These are phyloP conservation scores for Halcyon malimbica DNA, from an alignment of 2,113 vertebrate species.

Conservation along the genomic window DNA sequence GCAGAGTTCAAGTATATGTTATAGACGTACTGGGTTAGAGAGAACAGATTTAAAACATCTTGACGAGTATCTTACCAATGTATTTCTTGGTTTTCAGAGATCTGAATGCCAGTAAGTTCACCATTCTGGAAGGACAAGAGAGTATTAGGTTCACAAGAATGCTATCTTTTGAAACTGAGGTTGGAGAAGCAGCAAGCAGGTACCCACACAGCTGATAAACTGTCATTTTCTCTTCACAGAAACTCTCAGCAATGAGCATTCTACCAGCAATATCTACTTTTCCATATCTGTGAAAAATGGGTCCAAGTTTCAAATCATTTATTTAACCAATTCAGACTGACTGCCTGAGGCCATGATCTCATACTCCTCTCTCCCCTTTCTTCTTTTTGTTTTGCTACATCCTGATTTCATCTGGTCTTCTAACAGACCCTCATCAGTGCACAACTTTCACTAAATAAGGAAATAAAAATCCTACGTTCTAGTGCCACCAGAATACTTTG, in stretches of 20 bases:
- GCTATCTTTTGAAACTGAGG: background rate
- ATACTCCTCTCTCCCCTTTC: background rate
- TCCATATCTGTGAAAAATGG: background rate
- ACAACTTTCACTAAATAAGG: background rate
- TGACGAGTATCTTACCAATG: slow-evolving; percentile 24
- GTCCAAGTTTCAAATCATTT: background rate
- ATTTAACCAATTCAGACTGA: background rate
- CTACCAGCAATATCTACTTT: background rate
- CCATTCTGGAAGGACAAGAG: slow-evolving; percentile 53
- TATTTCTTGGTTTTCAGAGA: slow-evolving; percentile 51
- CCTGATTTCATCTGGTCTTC: background rate
- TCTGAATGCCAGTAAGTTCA: slow-evolving; percentile 55
- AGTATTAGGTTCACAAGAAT: slow-evolving; percentile 17
- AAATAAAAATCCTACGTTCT: background rate
- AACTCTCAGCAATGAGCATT: background rate
- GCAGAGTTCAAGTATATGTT: background rate
- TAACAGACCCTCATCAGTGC: background rate
- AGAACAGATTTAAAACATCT: slow-evolving; percentile 23
- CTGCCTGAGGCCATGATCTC: background rate
- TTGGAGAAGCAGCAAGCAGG: background rate
- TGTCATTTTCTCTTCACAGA: background rate
- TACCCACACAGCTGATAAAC: background rate
- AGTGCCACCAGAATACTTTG: background rate
- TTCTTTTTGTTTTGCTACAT: background rate
- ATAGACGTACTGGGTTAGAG: background rate